Evolutionary conservation across 2,888 invertebrate species (phyloP).

Genomic region (Osmoderma eremita): DNA sequence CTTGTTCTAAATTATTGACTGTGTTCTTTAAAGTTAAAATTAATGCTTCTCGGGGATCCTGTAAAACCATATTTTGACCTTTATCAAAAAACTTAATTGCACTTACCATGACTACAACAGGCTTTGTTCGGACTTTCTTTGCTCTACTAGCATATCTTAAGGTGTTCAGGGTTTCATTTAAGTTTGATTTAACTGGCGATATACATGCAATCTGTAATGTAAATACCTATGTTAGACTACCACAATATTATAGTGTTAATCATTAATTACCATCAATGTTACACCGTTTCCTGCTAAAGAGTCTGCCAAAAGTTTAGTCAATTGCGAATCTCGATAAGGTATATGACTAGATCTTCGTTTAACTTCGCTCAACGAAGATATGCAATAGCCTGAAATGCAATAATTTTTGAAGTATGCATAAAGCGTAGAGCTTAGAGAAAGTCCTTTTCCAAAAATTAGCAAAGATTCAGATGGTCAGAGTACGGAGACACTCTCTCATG

Average conservation of each 20-base stretch:
- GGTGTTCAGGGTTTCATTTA: constrained; percentile 89
- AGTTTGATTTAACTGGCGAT: constrained; percentile 87
- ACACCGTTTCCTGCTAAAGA: constrained; percentile 94
- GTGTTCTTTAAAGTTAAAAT: constrained; percentile 90
- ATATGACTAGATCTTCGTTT: constrained; percentile 86
- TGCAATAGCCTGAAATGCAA: constrained; percentile 85
- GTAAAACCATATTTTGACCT: too few species aligned
- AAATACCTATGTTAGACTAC: not conserved
- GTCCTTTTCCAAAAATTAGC: too few species aligned
- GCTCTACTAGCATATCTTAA: constrained; percentile 91
- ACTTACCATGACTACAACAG: constrained; percentile 90
- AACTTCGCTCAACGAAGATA: constrained; percentile 87
- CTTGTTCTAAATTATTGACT: constrained; percentile 83
- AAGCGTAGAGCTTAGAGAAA: too few species aligned
- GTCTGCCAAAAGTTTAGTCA: constrained; percentile 92
- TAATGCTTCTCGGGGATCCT: constrained; percentile 93
- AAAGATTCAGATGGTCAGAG: too few species aligned
- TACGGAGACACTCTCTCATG: too few species aligned
- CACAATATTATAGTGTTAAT: not conserved
- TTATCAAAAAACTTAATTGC: too few species aligned
- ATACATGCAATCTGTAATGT: constrained; percentile 88
- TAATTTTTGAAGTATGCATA: too few species aligned
- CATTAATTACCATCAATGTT: constrained; percentile 83
- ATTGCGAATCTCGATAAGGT: constrained; percentile 92
- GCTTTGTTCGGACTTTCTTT: constrained; percentile 92